A percentile compares a stretch with the other conserved stretches of the same genome.
These are phyloP conservation scores for Hyperoplus immaculatus DNA, from an alignment of 2,797 vertebrate genomes.

Conservation along the genomic window DNA sequence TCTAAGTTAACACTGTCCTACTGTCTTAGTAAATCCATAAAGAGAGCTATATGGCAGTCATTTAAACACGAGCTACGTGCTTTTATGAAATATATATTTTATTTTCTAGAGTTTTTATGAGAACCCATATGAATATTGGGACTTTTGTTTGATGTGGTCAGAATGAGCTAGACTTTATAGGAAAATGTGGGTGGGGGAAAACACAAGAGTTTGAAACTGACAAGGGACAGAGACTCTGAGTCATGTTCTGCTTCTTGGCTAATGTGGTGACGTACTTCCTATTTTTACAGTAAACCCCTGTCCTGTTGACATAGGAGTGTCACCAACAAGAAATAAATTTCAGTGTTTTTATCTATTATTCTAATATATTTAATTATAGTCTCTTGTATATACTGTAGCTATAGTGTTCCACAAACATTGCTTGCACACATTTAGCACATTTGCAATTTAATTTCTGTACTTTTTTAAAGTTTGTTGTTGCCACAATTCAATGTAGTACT, in stretches of 20 bases:
- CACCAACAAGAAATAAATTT: background rate
- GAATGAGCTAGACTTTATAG: background rate
- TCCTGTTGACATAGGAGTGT: background rate
- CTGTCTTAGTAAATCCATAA: background rate
- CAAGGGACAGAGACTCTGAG: constrained; percentile 31
- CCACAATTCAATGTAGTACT: too few relatives aligned
- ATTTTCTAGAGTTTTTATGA: background rate
- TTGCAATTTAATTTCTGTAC: too few relatives aligned
- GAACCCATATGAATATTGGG: background rate
- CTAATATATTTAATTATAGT: too few relatives aligned
- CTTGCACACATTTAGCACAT: too few relatives aligned
- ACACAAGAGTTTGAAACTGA: constrained; percentile 12
- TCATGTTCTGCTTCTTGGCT: constrained; percentile 23
- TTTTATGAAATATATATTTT: background rate
- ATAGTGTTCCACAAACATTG: too few relatives aligned
- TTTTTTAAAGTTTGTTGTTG: too few relatives aligned
- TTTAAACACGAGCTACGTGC: background rate
- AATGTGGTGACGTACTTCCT: constrained; percentile 11
- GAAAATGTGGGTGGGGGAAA: constrained; percentile 60
- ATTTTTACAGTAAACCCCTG: background rate
- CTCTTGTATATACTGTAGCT: too few relatives aligned
- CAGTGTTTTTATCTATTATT: background rate
- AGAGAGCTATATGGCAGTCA: background rate
- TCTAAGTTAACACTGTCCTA: background rate
- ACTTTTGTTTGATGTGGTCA: too few relatives aligned